phyloP scores from a whole-genome alignment of 1,140 invertebrate genomes.

The Bilobella aurantiaca region DNA sequence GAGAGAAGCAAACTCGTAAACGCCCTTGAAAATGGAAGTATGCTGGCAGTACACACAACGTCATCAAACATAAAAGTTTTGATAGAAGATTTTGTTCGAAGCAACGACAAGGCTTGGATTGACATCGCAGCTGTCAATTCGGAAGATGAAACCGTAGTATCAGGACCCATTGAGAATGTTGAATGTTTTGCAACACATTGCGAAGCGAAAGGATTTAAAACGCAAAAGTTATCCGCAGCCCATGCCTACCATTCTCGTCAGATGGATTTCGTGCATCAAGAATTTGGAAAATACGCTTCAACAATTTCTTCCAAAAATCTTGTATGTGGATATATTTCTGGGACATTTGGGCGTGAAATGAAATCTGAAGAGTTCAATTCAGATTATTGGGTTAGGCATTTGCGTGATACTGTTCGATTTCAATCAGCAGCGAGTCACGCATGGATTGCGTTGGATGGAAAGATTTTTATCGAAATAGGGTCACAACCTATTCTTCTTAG shows the following conservation, averaged over 20 bases:
- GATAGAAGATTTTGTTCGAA: conserved; percentile 3
- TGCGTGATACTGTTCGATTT: conserved; percentile 4
- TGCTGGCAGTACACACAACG: background rate
- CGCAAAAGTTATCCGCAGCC: background rate
- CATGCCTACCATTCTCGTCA: conserved; percentile 8
- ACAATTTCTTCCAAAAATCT: background rate
- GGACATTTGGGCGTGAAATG: background rate
- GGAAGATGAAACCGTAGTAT: conserved; percentile 12
- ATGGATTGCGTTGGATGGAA: background rate
- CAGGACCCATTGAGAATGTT: conserved; percentile 4
- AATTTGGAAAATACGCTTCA: background rate
- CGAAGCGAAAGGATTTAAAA: background rate
- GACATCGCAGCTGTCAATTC: conserved; percentile 13
- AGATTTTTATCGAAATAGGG: conserved; percentile 21
- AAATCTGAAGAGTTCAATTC: background rate
- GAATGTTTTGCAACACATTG: background rate
- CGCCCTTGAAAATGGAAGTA: background rate
- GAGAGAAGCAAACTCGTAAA: background rate
- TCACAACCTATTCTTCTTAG: background rate
- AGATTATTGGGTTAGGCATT: conserved; percentile 3
- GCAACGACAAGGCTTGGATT: background rate
- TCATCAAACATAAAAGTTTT: background rate
- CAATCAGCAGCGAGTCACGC: background rate
- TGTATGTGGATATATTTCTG: background rate
- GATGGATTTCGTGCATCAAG: conserved; percentile 5